phyloP scores from a whole-genome alignment of 1,140 invertebrate genomes.

The Chrysopa pallens region DNA sequence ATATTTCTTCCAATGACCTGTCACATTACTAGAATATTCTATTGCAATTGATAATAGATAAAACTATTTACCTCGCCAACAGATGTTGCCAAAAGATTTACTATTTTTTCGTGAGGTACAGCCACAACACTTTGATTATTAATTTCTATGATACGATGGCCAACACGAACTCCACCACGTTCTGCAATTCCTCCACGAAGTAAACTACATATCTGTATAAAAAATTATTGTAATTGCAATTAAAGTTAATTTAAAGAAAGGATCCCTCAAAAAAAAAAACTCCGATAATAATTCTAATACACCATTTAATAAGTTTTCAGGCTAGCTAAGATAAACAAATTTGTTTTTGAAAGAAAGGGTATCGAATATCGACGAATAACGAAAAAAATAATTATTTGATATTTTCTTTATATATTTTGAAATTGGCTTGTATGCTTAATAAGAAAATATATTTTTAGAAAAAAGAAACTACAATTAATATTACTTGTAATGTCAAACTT shows the following conservation, averaged over 20 bases:
- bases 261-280: too few species aligned
- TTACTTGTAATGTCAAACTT: too few species aligned
- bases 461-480: too few species aligned
- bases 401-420: too few species aligned
- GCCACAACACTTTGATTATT: slow-evolving; percentile 98
- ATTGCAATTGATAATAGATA: neutral
- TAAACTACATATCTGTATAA: slow-evolving; percentile 83
- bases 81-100: slow-evolving; percentile 93
- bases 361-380: too few species aligned
- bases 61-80: slow-evolving; percentile 77
- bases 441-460: too few species aligned
- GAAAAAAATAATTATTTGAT: too few species aligned
- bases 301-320: neutral
- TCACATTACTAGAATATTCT: too few species aligned
- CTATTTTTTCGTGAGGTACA: slow-evolving; percentile 97
- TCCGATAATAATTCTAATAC: neutral
- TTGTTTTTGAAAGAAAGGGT: too few species aligned
- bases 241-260: too few species aligned
- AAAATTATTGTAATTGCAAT: neutral
- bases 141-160: slow-evolving; percentile 98
- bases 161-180: slow-evolving; percentile 92
- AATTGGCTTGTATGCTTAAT: too few species aligned
- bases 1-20: too few species aligned
- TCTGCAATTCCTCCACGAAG: slow-evolving; percentile 96
- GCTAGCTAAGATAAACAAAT: neutral